These are phyloP conservation scores for Pteropus rufus DNA, from an alignment of 2,797 vertebrate species.

Conservation along the genomic window DNA sequence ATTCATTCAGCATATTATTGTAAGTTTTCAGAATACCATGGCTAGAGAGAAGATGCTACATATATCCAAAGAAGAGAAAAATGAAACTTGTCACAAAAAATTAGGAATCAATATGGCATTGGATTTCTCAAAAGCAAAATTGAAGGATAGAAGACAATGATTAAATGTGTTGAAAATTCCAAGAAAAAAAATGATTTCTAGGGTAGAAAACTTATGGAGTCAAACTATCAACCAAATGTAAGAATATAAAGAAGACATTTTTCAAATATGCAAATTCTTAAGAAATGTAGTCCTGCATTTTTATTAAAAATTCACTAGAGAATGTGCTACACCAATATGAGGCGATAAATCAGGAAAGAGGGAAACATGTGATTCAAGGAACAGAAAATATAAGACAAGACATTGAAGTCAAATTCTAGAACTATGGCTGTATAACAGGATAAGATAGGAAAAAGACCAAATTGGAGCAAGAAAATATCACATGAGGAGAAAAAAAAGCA, in stretches of 20 bases:
- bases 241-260: neutral
- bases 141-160: neutral
- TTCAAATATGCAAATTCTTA: neutral
- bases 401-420: neutral
- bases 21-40: constrained; percentile 1
- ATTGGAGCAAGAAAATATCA: neutral
- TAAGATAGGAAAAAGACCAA: neutral
- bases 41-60: neutral
- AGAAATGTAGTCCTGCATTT: neutral
- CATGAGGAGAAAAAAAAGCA: neutral
- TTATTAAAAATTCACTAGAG: neutral
- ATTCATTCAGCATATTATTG: neutral
- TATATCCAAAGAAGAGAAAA: neutral
- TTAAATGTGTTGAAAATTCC: constrained; percentile 16
- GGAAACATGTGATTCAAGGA: neutral
- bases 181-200: neutral
- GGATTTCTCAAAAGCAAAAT: constrained; percentile 4
- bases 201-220: neutral
- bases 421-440: neutral
- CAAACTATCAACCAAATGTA: neutral
- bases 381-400: neutral
- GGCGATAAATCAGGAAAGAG: neutral
- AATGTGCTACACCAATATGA: neutral
- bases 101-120: neutral
- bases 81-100: neutral